Base-by-base conservation (phyloP, 92 coral and sea anemone genomes). In the Porites cylindrica region DNA sequence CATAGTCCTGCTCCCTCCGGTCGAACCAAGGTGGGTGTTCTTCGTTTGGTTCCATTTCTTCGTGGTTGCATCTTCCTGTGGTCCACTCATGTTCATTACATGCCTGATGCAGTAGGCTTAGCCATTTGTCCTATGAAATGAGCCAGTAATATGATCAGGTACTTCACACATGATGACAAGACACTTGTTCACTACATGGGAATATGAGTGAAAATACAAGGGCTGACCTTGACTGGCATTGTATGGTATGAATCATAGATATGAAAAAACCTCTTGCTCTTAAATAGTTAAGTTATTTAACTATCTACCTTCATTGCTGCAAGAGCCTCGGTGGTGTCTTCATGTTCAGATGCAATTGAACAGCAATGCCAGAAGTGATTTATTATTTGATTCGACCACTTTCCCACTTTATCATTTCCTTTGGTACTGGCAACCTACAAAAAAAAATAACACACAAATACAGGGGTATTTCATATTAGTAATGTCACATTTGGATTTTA, bases 21-120 rank as follows among this genome's bases (percentile, higher is more conserved):
- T 67, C 19, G 3, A 12, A 12, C 72, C 21, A 8, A 12, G 17
- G 72, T 19, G 21, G 20, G 21, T 20, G 24, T 65, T 18, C 70
- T 65, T 65, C 19, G 19, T 65, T 65, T 10, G 19, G 19, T 67
- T 21, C 72, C 9, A 67, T 19, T 67, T 19, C 72, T 20, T 67
- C 72, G 16, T 67, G 51, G 72, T 21, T 6, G 13, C 72, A 67
- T 67, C 32, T 67, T n/a, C 72, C 43, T 7, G 72, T 67, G 50
- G 47, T 67, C 72, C 72, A 67, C 47, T 67, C 72, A 67, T 67
- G 72, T 20, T 67, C 72, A 67, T 67, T 67, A 20, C 72, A 67
- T 21, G n/a, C 72, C 1, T 67, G 50, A 67, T 67, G 72, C 38
- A 67, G 43, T 19, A 21, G 32, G 47, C 38, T 19, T 20, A 67